Evolutionary conservation across 2,888 invertebrate species (phyloP).

Genomic region (Eupithecia abbreviata): DNA sequence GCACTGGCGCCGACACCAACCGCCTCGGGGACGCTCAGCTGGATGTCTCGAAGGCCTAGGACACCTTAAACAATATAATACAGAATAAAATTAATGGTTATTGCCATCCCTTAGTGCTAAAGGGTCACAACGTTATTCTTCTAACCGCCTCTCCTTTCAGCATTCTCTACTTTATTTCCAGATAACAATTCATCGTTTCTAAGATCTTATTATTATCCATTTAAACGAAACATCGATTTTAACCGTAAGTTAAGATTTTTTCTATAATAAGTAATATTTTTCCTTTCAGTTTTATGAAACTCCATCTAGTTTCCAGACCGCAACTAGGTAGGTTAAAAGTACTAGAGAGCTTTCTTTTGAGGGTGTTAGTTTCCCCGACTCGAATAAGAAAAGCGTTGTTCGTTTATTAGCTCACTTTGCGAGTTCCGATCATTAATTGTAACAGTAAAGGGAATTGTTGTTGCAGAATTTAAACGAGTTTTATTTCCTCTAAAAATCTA

Average conservation of each 20-base stretch:
- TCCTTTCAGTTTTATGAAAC: not conserved
- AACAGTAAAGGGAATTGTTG: conserved; percentile 54
- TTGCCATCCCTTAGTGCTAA: not conserved
- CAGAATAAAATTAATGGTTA: not conserved
- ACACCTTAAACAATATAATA: conserved; percentile 71
- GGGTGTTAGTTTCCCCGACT: conserved; percentile 27
- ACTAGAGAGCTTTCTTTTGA: conserved; percentile 23
- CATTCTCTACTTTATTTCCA: not conserved
- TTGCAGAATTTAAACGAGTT: conserved; percentile 52
- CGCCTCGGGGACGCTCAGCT: conserved; percentile 88
- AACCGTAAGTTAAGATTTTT: not conserved
- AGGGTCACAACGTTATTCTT: not conserved
- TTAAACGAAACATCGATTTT: not conserved
- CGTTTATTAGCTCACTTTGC: conserved; percentile 51
- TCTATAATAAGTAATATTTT: not conserved
- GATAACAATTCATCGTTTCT: not conserved
- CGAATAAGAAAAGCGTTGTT: conserved; percentile 46
- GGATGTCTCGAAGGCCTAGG: conserved; percentile 86
- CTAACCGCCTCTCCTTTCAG: not conserved
- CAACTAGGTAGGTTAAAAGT: conserved; percentile 4
- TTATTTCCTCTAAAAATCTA: conserved; percentile 48
- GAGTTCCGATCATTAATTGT: conserved; percentile 55
- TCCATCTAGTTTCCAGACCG: not conserved
- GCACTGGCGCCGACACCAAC: conserved; percentile 88
- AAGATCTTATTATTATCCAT: not conserved